Evolutionary conservation across 2,888 invertebrate species (phyloP).

Genomic region (Eilema caniola): DNA sequence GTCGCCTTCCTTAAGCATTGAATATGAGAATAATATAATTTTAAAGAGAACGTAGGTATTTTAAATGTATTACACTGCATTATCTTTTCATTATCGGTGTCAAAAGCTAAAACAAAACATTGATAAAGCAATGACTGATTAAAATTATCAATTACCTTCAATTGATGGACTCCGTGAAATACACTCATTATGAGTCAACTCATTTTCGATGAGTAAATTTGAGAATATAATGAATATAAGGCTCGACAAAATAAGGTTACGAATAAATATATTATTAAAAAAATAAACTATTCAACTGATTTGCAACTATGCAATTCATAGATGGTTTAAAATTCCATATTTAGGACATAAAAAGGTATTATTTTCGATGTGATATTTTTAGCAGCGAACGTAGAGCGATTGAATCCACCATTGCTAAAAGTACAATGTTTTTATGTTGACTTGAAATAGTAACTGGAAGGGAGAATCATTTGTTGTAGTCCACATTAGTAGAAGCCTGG

Average conservation of each 20-base stretch:
- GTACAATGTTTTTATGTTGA: too few species aligned
- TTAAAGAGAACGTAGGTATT: background rate
- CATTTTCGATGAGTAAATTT: conserved; percentile 32
- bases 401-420: too few species aligned
- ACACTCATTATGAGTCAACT: conserved; percentile 22
- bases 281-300: too few species aligned
- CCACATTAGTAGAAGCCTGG: background rate
- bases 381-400: too few species aligned
- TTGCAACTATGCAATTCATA: too few species aligned
- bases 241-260: background rate
- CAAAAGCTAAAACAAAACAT: conserved; percentile 31
- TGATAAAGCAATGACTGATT: conserved; percentile 43
- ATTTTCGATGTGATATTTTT: too few species aligned
- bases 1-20: background rate
- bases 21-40: background rate
- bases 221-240: background rate
- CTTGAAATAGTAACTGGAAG: too few species aligned
- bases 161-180: conserved; percentile 39
- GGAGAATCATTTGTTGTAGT: too few species aligned
- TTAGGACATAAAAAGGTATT: too few species aligned
- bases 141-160: conserved; percentile 45
- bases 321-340: too few species aligned
- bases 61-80: background rate
- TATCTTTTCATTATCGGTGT: conserved; percentile 17
- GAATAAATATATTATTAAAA: too few species aligned